These are phyloP conservation scores for Oryzias celebensis DNA, from an alignment of 2,113 vertebrate species.

Conservation along the genomic window DNA sequence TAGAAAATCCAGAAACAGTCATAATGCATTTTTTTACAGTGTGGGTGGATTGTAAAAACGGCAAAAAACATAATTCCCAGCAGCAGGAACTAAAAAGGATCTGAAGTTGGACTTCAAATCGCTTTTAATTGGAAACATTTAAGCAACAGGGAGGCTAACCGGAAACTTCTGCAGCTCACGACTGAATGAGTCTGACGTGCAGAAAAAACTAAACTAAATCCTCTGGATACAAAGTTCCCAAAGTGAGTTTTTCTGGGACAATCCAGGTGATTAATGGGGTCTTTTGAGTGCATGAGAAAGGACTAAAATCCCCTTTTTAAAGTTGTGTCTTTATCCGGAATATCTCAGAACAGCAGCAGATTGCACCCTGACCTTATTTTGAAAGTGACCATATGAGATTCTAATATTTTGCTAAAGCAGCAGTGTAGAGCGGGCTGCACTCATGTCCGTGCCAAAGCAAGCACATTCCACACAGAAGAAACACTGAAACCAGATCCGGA, in stretches of 20 bases:
- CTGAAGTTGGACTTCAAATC: slow-evolving; percentile 15
- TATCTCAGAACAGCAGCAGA: slow-evolving; percentile 12
- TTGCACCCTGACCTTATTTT: slow-evolving; percentile 33
- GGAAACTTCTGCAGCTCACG: not conserved
- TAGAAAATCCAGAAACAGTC: not conserved
- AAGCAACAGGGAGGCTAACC: slow-evolving; percentile 4
- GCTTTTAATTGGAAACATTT: slow-evolving; percentile 17
- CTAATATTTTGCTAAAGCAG: slow-evolving; percentile 6
- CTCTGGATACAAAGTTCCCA: not conserved
- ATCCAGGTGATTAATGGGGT: slow-evolving; percentile 10
- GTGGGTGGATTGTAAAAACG: slow-evolving; percentile 5
- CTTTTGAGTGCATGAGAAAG: slow-evolving; percentile 26
- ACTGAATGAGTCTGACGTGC: not conserved
- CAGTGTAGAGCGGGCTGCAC: not conserved
- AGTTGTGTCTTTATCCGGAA: slow-evolving; percentile 36
- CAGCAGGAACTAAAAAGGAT: slow-evolving; percentile 11
- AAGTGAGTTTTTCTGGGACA: slow-evolving; percentile 7
- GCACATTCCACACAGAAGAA: not conserved
- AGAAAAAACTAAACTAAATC: not conserved
- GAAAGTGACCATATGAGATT: slow-evolving; percentile 18
- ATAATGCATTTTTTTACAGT: slow-evolving; percentile 13
- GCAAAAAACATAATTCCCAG: slow-evolving; percentile 7
- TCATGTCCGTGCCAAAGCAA: slow-evolving; percentile 19
- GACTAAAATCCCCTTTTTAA: slow-evolving; percentile 10
- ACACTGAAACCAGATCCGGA: not conserved